phyloP scores from a whole-genome alignment of 1,140 invertebrate genomes.

The Aphelenchoides fujianensis region DNA sequence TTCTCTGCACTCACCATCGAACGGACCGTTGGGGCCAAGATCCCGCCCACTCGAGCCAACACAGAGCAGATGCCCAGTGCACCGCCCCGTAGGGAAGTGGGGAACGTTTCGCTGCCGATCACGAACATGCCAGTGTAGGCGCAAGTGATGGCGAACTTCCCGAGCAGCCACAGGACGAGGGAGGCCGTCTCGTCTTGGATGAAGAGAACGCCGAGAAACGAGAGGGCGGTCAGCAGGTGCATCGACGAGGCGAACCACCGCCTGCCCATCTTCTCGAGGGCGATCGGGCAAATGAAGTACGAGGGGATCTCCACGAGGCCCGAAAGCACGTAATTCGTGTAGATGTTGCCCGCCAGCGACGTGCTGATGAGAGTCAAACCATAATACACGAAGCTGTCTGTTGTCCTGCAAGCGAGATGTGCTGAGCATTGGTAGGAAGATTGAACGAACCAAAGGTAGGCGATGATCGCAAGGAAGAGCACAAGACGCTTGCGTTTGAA shows the following conservation, averaged over 20 bases:
- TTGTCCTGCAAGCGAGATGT: constrained; percentile 41
- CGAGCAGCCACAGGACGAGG: constrained; percentile 38
- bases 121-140: constrained; percentile 44
- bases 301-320: constrained; percentile 31
- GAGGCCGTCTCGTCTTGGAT: not conserved
- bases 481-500: not conserved
- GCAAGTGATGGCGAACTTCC: constrained; percentile 45
- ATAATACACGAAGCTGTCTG: constrained; percentile 62
- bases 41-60: constrained; percentile 16
- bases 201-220: not conserved
- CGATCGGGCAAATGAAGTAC: not conserved
- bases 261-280: not conserved
- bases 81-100: constrained; percentile 32
- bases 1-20: constrained; percentile 9
- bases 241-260: not conserved
- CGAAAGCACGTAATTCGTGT: constrained; percentile 62
- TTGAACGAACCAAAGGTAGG: constrained; percentile 13
- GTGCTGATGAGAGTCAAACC: constrained; percentile 62
- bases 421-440: constrained; percentile 41
- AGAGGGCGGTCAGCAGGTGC: not conserved
- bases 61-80: constrained; percentile 16
- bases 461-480: not conserved
- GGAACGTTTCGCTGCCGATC: constrained; percentile 42
- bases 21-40: not conserved
- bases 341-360: constrained; percentile 59